Percentiles rank a stretch among this genome's conserved stretches.
Evolutionary conservation across 2,888 invertebrate genomes (phyloP).

Genomic region (Drosophila pseudotalamancana): DNA sequence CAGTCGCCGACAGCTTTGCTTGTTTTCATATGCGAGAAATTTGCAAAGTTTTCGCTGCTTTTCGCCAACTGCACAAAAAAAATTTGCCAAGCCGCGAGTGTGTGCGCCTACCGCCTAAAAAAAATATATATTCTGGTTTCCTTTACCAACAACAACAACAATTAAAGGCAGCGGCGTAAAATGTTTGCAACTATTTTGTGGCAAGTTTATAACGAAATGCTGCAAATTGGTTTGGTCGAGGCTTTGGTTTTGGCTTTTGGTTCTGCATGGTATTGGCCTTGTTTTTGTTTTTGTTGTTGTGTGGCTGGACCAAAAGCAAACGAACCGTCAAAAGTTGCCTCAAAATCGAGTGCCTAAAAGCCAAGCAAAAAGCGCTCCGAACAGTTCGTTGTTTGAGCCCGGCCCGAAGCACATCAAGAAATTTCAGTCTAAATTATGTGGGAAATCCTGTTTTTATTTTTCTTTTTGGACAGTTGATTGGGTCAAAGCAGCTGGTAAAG

Average conservation of each 20-base stretch:
- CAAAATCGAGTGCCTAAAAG: slow-evolving; percentile 2
- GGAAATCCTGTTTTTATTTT: neutral
- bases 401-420: neutral
- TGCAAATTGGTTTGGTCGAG: slow-evolving; percentile 68
- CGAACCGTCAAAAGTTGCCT: neutral
- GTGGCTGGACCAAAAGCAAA: slow-evolving; percentile 3
- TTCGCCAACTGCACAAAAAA: slow-evolving; percentile 27
- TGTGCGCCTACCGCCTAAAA: slow-evolving; percentile 1
- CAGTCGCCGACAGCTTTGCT: neutral
- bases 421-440: neutral
- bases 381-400: neutral
- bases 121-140: slow-evolving; percentile 2
- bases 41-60: slow-evolving; percentile 46
- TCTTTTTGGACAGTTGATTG: neutral
- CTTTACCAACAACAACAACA: slow-evolving; percentile 5
- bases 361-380: neutral
- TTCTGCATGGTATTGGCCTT: neutral
- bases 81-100: slow-evolving; percentile 15
- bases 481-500: neutral
- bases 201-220: slow-evolving; percentile 56
- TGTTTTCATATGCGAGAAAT: slow-evolving; percentile 54
- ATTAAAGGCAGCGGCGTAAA: slow-evolving; percentile 20
- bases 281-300: neutral
- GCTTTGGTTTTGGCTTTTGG: slow-evolving; percentile 28
- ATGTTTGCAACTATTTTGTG: slow-evolving; percentile 61